These are phyloP conservation scores for Chondrosia reniformis DNA, from an alignment of 37 sponge, comb jelly and placozoan species.

Conservation along the genomic window DNA sequence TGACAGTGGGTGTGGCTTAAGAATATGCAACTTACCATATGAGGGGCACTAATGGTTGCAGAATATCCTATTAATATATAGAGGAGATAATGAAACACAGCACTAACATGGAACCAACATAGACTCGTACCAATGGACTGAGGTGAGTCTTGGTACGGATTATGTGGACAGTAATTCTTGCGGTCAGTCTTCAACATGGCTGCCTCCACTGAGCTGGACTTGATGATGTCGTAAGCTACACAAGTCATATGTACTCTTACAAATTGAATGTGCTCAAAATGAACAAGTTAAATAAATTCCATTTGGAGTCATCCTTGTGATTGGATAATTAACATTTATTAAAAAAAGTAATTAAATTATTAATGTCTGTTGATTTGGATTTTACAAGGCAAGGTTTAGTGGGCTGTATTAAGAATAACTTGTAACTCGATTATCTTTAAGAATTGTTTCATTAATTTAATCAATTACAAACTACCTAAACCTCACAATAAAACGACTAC, in stretches of 20 bases:
- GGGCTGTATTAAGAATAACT: no score
- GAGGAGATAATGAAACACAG: neutral
- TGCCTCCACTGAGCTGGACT: conserved; percentile 52
- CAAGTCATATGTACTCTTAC: conserved; percentile 4
- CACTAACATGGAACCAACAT: neutral
- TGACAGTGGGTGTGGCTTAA: neutral
- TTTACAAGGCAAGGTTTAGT: no score
- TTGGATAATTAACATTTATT: no score
- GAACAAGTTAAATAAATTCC: neutral
- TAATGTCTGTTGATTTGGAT: no score
- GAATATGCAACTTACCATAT: conserved; percentile 63
- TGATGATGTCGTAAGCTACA: conserved; percentile 71
- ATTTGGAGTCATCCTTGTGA: no score
- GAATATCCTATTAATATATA: conserved; percentile 53
- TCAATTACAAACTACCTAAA: no score
- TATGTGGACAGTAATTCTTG: conserved; percentile 58
- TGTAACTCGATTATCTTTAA: no score
- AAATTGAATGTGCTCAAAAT: neutral
- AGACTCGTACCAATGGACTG: conserved; percentile 75
- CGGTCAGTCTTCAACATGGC: conserved; percentile 84
- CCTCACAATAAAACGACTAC: no score
- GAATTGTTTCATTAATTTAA: no score
- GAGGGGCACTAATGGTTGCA: conserved; percentile 97
- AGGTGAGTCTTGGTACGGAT: conserved; percentile 87
- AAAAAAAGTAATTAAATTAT: no score